Conservation (phyloP, 2,113 vertebrate genomes). For the Ammodytes dubius region DNA sequence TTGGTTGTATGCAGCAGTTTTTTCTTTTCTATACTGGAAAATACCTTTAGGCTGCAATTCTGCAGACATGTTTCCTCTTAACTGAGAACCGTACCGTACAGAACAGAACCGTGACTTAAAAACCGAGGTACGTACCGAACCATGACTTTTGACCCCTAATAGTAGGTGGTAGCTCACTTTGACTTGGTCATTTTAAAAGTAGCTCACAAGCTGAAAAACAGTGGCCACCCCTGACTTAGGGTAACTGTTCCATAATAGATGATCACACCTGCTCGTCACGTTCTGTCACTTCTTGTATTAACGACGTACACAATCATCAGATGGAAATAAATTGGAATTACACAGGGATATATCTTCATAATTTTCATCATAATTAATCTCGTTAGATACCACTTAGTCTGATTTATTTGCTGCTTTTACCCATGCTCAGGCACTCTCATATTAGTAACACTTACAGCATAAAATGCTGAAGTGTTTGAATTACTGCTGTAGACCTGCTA, state of each 20-base stretch:
- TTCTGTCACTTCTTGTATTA: background rate
- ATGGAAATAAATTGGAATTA: conserved; percentile 40
- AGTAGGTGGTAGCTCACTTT: too few relatives aligned
- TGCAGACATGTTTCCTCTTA: too few relatives aligned
- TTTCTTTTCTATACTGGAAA: too few relatives aligned
- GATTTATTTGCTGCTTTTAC: conserved; percentile 46
- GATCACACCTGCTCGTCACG: background rate
- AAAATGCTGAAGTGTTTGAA: background rate
- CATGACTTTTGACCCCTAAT: too few relatives aligned
- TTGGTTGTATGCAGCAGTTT: too few relatives aligned
- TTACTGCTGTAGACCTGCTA: background rate
- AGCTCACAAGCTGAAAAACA: too few relatives aligned
- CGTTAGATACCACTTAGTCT: conserved; percentile 47
- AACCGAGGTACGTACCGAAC: too few relatives aligned
- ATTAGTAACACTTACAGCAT: background rate
- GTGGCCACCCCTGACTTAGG: background rate
- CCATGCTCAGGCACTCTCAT: background rate
- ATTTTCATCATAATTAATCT: conserved; percentile 44
- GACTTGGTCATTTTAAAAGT: too few relatives aligned
- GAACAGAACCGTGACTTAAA: too few relatives aligned
- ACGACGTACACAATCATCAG: conserved; percentile 8
- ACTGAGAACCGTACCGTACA: too few relatives aligned
- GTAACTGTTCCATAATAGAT: background rate
- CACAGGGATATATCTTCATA: conserved; percentile 21
- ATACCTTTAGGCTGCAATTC: too few relatives aligned